Percentiles rank a stretch among this genome's conserved stretches.
phyloP scores from a whole-genome alignment of 1,140 invertebrate genomes.

The Steinernema feltiae region DNA sequence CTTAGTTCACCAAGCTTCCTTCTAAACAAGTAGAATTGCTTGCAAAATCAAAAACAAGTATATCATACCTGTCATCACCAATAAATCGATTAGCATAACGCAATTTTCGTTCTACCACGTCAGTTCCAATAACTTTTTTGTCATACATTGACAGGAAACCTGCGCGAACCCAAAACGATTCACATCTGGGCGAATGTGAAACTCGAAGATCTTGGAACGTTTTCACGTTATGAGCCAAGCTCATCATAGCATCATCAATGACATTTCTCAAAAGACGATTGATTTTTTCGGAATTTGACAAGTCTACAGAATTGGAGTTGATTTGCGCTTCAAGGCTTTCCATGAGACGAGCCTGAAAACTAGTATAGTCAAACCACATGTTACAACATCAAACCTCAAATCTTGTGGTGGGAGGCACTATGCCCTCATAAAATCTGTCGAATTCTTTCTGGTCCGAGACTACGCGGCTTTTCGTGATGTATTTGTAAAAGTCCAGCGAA shows the following conservation, averaged over 20 bases:
- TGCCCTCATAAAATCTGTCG: slow-evolving; percentile 37
- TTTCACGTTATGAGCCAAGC: slow-evolving; percentile 39
- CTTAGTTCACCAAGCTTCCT: slow-evolving; percentile 50
- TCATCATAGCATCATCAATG: slow-evolving; percentile 43
- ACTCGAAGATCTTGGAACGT: slow-evolving; percentile 15
- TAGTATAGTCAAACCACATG: background rate
- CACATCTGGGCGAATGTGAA: slow-evolving; percentile 35
- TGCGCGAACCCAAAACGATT: slow-evolving; percentile 51
- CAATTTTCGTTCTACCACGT: slow-evolving; percentile 22
- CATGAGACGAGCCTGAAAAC: slow-evolving; percentile 24
- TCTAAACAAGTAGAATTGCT: slow-evolving; percentile 32
- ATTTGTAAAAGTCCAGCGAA: slow-evolving; percentile 52
- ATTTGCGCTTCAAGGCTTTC: slow-evolving; percentile 26
- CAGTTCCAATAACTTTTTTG: slow-evolving; percentile 14
- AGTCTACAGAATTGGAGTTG: slow-evolving; percentile 6
- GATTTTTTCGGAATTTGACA: slow-evolving; percentile 7
- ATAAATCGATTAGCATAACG: slow-evolving; percentile 26
- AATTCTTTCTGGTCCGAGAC: slow-evolving; percentile 34
- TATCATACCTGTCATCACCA: slow-evolving; percentile 44
- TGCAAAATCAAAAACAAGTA: background rate
- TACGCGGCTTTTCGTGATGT: slow-evolving; percentile 52
- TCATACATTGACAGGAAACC: slow-evolving; percentile 48
- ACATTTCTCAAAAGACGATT: slow-evolving; percentile 36
- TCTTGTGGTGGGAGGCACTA: slow-evolving; percentile 36
- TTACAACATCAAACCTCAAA: slow-evolving; percentile 36